Evolutionary conservation across 1,140 invertebrate genomes (phyloP), one percentile per base, ranked within the genome.

Genomic region (Agrilus planipennis): DNA sequence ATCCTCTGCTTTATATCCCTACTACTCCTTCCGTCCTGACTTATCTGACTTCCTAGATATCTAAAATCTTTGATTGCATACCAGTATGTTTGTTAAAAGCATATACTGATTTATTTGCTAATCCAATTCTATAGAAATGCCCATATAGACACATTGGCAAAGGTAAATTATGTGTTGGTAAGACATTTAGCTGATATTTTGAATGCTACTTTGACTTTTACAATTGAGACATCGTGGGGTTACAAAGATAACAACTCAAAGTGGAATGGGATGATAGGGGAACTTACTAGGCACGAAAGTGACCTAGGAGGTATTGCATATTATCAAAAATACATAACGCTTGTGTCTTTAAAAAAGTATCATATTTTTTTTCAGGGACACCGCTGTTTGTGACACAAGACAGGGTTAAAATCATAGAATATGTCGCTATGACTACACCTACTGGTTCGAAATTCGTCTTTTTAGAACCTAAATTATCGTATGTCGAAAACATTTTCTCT

Each of bases 231-330:
- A 10, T 70, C 63, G 0, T 79, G 77, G 76, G 76, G 77, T 9
- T 63, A 62, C 44, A 55, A 57, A 42, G 39, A 54, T 25, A 55
- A 56, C 18, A 44, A 55, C 14, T 53, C 54, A 6, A 55, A 69
- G 2, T 79, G 75, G 75, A 75, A 50, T 51, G 76, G 75, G 0
- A 77, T 79, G 73, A 74, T 72, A 22, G 76, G 76, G 2, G 64
- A 73, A 56, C 48, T 79, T 34, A 58, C 65, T 0, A 61, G 67
- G 28, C 64, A 62, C 2, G 68, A 75, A 50, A 72, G 73, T 12
- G 75, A 77, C 52, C 69, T 79, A 39, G 75, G 73, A 55, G 74
- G 73, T 70, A 44, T 32, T 17, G 25, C 37, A 31, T 19, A 20
- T 23, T 7, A 12, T 25, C n/a, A 6, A 5, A 11, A 6, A 25